Conservation (phyloP, 92 coral and sea anemone genomes). For the Paragorgia papillata region DNA sequence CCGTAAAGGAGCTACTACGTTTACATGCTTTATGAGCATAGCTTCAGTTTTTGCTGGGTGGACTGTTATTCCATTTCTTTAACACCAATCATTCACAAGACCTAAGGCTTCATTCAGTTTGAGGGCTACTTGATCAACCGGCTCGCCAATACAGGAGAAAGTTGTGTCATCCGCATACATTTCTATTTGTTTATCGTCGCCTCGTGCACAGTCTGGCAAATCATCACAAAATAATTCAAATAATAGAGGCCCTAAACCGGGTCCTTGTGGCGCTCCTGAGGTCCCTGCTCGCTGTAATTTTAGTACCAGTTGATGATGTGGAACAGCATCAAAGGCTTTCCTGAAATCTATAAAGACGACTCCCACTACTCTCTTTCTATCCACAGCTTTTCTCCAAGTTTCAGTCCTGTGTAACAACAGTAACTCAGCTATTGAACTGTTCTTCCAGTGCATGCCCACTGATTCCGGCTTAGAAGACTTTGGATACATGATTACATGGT, state of each 20-base stretch:
- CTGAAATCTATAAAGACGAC: too few relatives aligned
- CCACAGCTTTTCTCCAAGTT: too few relatives aligned
- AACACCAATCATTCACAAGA: constrained; percentile 29
- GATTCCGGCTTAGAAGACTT: neutral
- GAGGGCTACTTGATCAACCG: constrained; percentile 7
- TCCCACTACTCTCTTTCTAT: too few relatives aligned
- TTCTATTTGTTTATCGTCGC: too few relatives aligned
- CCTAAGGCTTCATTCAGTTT: neutral
- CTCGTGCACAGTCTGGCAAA: constrained; percentile 2
- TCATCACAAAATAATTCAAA: too few relatives aligned
- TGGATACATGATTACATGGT: too few relatives aligned
- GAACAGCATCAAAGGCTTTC: too few relatives aligned
- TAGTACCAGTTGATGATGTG: too few relatives aligned
- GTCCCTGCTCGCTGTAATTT: too few relatives aligned
- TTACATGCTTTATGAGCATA: constrained; percentile 11
- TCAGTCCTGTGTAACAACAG: neutral
- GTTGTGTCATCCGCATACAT: neutral
- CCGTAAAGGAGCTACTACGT: constrained; percentile 20
- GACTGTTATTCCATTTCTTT: constrained; percentile 26
- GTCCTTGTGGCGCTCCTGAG: too few relatives aligned
- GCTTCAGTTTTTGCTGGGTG: constrained; percentile 28
- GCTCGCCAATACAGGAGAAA: neutral
- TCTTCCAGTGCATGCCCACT: constrained; percentile 18
- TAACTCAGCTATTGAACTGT: constrained; percentile 1
- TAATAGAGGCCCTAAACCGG: too few relatives aligned